Base-by-base conservation (phyloP, 2,888 invertebrate species). In the Bimastos eiseni region DNA sequence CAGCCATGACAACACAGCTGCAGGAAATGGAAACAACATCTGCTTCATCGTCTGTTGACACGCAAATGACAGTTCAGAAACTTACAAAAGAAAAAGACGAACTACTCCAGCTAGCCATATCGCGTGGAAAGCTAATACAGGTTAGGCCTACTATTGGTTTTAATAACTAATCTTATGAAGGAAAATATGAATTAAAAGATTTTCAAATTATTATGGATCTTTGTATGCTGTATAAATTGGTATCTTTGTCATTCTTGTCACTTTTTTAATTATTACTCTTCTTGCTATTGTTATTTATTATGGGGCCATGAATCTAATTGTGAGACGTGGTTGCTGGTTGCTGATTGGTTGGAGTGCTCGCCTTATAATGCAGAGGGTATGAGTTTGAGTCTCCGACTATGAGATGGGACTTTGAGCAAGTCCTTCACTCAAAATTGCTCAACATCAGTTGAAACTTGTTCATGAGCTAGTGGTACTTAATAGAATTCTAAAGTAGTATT, bases 21-120 rank as follows among this genome's bases (percentile, higher is more conserved):
- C 86, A 17, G 6, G 36, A 86, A 86, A 37, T 36, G 86, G 86
- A 86, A 86, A 37, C 33, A 86, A 86, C 36, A 3, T 37, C 34
- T 37, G 19, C 86, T 37, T 86, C 86, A 24, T 86, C 86, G 3
- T 86, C 86, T 19, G 86, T 0, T 86, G 86, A 86, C 34, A 34
- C 36, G 86, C 88, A 90, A 15, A 89, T 83, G 6, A 93, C 93
- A 90, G 91, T 94, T 37, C 92, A 92, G 89, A 92, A 93, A 30
- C 89, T 94, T 17, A 93, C 93, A 11, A 94, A 94, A 90, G 94
- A 95, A 92, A 94, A 94, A 91, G 94, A 94, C 92, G 94, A 94
- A 84, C 90, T 94, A 83, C 91, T 94, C 24, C 93, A 94, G 33
- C 93, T 94, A 11, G 93, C 94, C 38, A 94, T 94, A 94, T 94